A percentile compares a stretch with the other conserved stretches of the same genome.
Evolutionary conservation across 2,888 invertebrate species (phyloP).

Genomic region (Stenichneumon culpator): DNA sequence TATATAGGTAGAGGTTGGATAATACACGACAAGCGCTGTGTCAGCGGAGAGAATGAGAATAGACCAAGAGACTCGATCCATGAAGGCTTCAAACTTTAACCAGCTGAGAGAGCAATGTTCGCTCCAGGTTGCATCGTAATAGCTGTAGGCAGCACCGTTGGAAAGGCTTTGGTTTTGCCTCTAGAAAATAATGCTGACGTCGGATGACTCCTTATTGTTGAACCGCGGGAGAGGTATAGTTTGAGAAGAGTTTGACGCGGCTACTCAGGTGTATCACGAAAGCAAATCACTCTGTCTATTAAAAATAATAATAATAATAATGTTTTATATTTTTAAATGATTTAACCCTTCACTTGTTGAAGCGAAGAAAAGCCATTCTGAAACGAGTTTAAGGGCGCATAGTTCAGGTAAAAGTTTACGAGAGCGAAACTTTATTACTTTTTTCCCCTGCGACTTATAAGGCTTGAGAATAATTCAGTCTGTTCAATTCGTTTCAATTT

Average conservation of each 20-base stretch:
- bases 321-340: not conserved
- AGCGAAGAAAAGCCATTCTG: not conserved
- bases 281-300: not conserved
- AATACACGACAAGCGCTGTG: constrained; percentile 39
- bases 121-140: constrained; percentile 7
- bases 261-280: constrained; percentile 12
- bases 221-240: not conserved
- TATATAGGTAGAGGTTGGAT: not conserved
- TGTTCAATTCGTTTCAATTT: not conserved
- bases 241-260: not conserved
- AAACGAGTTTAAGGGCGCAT: not conserved
- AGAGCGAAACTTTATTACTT: not conserved
- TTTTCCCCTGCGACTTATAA: not conserved
- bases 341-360: not conserved
- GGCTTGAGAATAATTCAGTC: not conserved
- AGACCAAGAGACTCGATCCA: constrained; percentile 39
- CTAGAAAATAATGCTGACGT: constrained; percentile 47
- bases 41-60: constrained; percentile 61
- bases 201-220: not conserved
- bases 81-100: constrained; percentile 57
- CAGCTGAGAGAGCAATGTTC: constrained; percentile 47
- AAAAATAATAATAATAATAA: not conserved
- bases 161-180: constrained; percentile 30
- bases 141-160: constrained; percentile 3
- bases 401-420: not conserved